Base-by-base conservation (phyloP, 2,888 invertebrate genomes). In the Trissolcus brochymenae region DNA sequence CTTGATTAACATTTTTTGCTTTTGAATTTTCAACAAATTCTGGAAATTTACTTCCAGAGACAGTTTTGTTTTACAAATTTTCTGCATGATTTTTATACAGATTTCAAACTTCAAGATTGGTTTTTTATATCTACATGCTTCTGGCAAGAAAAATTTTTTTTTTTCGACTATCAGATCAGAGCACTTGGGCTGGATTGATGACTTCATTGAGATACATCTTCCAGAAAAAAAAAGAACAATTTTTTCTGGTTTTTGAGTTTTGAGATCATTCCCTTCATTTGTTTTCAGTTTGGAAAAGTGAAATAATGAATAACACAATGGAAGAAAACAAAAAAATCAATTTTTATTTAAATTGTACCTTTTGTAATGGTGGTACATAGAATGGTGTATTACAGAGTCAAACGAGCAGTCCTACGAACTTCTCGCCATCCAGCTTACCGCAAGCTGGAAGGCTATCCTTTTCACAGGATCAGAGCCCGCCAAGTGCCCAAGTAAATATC, bases 341-440 rank as follows among this genome's bases (percentile, higher is more conserved):
- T 72, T 56, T 57, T 55, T 50, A 9, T 46, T 46, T n/a, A 14
- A 16, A 16, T 6, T 14, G 46, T 46, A 40, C 72, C 73, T 19
- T 46, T 72, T 79, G 81, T 79, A 82, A 77, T 82, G 82, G 85
- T 79, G 79, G 76, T 83, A 76, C 81, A 80, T 82, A 76, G 80
- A 83, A 81, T 85, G 83, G 82, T 88, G 84, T 84, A 86, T 90
- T 90, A 82, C 90, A 93, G 93, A 93, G 93, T 90, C 93, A 92
- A 89, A 92, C 92, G 88, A 92, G 92, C 86, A 94, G 93, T 89
- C 94, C 94, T 82, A 92, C 94, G 84, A 93, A 93, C 84, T 91
- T 93, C 89, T 93, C 93, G 86, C 93, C 93, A 82, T 93, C 92
- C 86, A 92, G 92, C 89, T 91, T 92, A 88, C 91, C 91, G 82